Conservation (phyloP, 2,888 invertebrate species). For the Callimorpha dominula region DNA sequence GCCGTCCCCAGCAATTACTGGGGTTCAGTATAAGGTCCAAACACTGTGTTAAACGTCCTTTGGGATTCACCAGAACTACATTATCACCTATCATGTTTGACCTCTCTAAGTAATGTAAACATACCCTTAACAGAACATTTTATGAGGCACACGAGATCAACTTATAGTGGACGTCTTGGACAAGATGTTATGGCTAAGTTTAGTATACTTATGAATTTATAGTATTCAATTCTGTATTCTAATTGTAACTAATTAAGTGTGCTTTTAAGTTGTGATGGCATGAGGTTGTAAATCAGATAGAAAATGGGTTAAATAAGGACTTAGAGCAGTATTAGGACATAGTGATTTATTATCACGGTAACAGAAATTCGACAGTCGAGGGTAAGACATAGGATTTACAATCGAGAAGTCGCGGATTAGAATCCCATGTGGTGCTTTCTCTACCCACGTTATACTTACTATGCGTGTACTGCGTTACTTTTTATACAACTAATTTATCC, state of each 20-base stretch:
- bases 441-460: not conserved
- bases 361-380: not conserved
- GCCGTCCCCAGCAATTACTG: conserved; percentile 80
- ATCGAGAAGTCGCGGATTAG: not conserved
- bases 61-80: conserved; percentile 70
- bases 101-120: conserved; percentile 55
- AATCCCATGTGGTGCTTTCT: not conserved
- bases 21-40: conserved; percentile 78
- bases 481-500: not conserved
- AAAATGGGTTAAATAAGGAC: conserved; percentile 25
- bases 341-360: conserved; percentile 2
- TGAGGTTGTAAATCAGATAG: conserved; percentile 33
- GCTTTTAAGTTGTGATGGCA: conserved; percentile 26
- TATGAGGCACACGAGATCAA: conserved; percentile 23
- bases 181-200: conserved; percentile 63
- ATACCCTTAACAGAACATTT: conserved; percentile 25
- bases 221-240: conserved; percentile 36
- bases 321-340: conserved; percentile 4
- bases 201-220: conserved; percentile 51
- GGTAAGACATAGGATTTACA: not conserved
- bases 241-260: conserved; percentile 13
- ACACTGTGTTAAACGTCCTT: conserved; percentile 79
- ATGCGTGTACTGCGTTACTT: not conserved
- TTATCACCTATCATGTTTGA: conserved; percentile 77
- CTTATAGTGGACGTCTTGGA: conserved; percentile 21